These are phyloP conservation scores for Pempheris klunzingeri DNA, from an alignment of 2,797 vertebrate species.

Conservation along the genomic window DNA sequence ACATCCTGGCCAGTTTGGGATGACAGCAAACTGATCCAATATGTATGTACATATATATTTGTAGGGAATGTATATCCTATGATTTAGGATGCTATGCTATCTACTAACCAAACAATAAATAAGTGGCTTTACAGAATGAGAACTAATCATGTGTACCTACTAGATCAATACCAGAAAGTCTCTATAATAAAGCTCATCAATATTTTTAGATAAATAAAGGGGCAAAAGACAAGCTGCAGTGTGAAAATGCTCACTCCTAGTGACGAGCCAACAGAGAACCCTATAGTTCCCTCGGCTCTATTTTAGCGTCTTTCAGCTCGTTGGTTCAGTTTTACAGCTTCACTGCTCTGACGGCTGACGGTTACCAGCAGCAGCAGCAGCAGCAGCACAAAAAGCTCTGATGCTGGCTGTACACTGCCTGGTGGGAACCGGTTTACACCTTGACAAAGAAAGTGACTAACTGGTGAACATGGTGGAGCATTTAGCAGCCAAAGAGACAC, in stretches of 20 bases:
- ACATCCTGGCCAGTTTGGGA: neutral
- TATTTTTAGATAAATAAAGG: neutral
- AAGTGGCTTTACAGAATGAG: neutral
- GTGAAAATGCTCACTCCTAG: neutral
- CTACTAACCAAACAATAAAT: neutral
- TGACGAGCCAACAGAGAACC: neutral
- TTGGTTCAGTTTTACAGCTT: neutral
- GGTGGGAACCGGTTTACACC: slow-evolving; percentile 3
- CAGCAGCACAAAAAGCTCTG: neutral
- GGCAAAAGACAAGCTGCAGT: neutral
- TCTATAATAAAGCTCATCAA: neutral
- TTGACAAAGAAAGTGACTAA: slow-evolving; percentile 10
- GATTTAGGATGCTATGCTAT: too few relatives aligned
- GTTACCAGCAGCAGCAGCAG: neutral
- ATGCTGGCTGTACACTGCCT: slow-evolving; percentile 8
- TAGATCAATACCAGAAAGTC: neutral
- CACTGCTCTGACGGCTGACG: neutral
- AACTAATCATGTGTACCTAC: too few relatives aligned
- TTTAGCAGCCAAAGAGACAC: slow-evolving; percentile 7
- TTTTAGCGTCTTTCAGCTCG: neutral
- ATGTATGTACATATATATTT: too few relatives aligned
- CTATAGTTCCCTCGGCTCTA: neutral
- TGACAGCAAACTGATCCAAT: neutral
- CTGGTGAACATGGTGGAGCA: neutral
- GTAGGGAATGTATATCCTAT: too few relatives aligned